Evolutionary conservation across 2,113 vertebrate genomes (phyloP).

Genomic region (Cervus canadensis): DNA sequence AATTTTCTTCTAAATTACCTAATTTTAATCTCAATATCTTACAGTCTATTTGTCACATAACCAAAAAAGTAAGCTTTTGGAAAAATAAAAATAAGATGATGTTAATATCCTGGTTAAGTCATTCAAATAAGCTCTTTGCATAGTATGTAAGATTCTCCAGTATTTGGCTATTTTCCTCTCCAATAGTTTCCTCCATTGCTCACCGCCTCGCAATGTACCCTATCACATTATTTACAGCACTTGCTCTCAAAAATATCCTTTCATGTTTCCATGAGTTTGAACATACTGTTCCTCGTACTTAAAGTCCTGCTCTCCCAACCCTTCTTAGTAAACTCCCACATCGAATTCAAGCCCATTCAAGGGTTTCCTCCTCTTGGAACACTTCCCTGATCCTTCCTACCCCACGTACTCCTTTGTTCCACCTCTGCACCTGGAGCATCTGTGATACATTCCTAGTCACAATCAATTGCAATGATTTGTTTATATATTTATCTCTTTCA

Average conservation of each 20-base stretch:
- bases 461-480: neutral
- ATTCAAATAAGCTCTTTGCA: neutral
- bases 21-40: neutral
- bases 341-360: neutral
- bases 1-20: neutral
- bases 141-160: neutral
- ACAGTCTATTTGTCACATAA: neutral
- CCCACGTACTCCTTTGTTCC: neutral
- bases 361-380: neutral
- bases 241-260: neutral
- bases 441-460: neutral
- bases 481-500: neutral
- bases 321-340: neutral
- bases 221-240: neutral
- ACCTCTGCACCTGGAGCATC: neutral
- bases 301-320: neutral
- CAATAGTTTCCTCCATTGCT: neutral
- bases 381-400: neutral
- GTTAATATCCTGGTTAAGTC: neutral
- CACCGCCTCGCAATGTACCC: neutral
- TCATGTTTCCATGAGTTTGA: neutral
- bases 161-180: neutral
- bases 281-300: neutral
- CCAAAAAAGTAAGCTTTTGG: neutral
- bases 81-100: neutral